phyloP scores from a whole-genome alignment of 1,140 invertebrate genomes.

The Heliconius eleuchia region DNA sequence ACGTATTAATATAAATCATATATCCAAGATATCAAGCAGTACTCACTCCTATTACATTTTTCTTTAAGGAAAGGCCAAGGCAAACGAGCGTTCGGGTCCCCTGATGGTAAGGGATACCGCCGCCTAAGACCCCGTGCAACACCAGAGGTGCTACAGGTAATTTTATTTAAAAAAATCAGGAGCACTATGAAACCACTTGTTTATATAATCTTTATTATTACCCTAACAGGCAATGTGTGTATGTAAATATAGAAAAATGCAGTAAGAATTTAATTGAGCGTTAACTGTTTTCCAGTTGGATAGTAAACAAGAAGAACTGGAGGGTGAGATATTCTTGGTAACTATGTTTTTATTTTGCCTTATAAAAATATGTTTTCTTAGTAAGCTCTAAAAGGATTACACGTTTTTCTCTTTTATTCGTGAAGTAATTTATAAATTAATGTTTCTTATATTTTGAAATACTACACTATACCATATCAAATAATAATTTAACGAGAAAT shows the following conservation, averaged over 20 bases:
- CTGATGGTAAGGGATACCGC: too few relatives aligned
- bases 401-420: neutral
- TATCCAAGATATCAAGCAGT: too few relatives aligned
- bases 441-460: too few relatives aligned
- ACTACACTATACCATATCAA: too few relatives aligned
- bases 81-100: too few relatives aligned
- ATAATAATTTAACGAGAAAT: too few relatives aligned
- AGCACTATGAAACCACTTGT: neutral
- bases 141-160: neutral
- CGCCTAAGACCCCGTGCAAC: too few relatives aligned
- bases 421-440: too few relatives aligned
- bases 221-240: neutral
- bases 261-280: conserved; percentile 8
- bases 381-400: neutral
- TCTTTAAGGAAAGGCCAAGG: too few relatives aligned
- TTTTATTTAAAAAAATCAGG: neutral
- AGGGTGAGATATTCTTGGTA: conserved; percentile 10
- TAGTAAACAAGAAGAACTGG: neutral
- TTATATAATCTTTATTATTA: neutral
- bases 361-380: neutral
- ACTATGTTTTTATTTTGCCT: neutral
- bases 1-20: too few relatives aligned
- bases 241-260: conserved; percentile 12
- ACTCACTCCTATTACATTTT: neutral
- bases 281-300: conserved; percentile 4